Percentiles rank a stretch among this genome's conserved stretches.
phyloP scores from a whole-genome alignment of 2,113 vertebrate genomes.

The Bufo gargarizans region DNA sequence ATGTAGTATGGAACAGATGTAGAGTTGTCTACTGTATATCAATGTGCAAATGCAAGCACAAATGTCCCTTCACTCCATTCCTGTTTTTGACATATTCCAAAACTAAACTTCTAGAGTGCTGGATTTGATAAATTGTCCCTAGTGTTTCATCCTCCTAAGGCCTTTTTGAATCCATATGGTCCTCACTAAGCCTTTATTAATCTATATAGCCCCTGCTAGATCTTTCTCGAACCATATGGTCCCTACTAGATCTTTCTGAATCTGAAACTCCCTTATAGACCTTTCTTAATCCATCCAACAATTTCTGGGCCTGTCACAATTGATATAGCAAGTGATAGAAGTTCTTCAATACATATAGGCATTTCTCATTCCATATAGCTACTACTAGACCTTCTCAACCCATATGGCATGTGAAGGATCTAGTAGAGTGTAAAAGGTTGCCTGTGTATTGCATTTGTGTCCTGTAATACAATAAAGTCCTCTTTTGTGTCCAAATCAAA shows the following conservation, averaged over 20 bases:
- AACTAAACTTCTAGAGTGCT: too few species aligned
- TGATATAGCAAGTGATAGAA: neutral
- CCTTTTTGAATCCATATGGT: neutral
- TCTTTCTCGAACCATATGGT: neutral
- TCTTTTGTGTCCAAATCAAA: too few species aligned
- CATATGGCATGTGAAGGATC: neutral
- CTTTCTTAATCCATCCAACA: neutral
- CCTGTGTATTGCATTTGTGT: neutral
- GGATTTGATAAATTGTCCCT: too few species aligned
- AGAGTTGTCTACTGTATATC: neutral
- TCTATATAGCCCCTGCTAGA: neutral
- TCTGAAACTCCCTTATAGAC: neutral
- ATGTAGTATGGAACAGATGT: neutral
- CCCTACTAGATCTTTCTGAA: neutral
- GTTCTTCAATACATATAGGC: neutral
- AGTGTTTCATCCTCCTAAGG: neutral
- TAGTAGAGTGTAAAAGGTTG: neutral
- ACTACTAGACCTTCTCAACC: neutral
- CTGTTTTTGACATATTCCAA: too few species aligned
- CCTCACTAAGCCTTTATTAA: neutral
- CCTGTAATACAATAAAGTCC: too few species aligned
- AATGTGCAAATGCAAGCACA: too few species aligned
- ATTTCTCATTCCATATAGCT: too few species aligned
- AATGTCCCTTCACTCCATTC: too few species aligned
- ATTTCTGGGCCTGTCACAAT: neutral